Base-by-base conservation (phyloP, 2,113 vertebrate genomes). In the Atlantisia rogersi region DNA sequence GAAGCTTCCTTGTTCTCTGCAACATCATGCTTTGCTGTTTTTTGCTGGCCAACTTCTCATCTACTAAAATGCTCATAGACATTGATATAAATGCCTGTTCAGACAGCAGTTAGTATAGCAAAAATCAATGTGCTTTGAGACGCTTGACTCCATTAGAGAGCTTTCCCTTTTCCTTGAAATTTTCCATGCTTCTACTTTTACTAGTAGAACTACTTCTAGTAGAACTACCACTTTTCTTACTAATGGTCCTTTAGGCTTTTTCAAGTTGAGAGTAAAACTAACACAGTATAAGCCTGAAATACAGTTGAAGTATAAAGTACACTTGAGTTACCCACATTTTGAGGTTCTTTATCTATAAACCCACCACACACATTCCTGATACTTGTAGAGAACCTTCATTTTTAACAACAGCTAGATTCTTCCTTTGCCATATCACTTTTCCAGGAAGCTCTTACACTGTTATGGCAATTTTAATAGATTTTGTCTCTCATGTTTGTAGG, bases 81-180 rank as follows among this genome's bases (percentile, higher is more conserved):
- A 74, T 71, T 50, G 48, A 46, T 70, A 63, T 53, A 95, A 96
- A 96, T 97, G 89, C 82, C 75, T 96, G 73, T 93, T 90, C 77
- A 94, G 59, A 95, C 76, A 88, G 59, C 86, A 94, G 69, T 93
- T 97, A 92, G 90, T 65, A 28, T 74, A 93, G 48, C 58, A 94
- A 87, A 58, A 59, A 70, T 80, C 46, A 48, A 18, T 79, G 28
- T 60, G 20, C 40, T 67, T 3, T 0, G 5, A 31, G 50, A 89
- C 60, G 86, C 71, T 70, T 70, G 86, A 31, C 48, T 82, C 42
- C 28, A 28, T 64, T 75, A 28, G 11, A 56, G 26, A 59, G 74
- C 7, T 86, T 46, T 40, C 44, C 12, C 37, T 93, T 83, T 75
- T 80, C 82, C 39, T 53, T 76, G 64, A 88, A 60, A 63, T 70